phyloP scores from a whole-genome alignment of 1,140 invertebrate species.

The Rhysida immarginata region DNA sequence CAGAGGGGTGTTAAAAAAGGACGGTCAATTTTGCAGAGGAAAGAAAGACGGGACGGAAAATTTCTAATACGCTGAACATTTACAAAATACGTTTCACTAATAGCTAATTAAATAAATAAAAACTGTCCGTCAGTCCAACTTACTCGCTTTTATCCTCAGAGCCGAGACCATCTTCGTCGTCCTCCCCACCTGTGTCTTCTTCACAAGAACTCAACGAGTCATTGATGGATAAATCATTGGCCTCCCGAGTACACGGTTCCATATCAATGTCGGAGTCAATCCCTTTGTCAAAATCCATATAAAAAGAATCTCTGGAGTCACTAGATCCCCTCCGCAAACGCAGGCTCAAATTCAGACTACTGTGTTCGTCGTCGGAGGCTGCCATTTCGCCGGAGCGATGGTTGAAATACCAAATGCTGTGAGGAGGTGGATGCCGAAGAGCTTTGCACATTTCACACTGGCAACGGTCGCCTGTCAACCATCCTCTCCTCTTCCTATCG shows the following conservation, averaged over 20 bases:
- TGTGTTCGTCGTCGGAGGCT: constrained; percentile 12
- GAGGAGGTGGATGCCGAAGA: no score
- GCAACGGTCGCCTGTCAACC: no score
- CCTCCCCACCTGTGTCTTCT: not conserved
- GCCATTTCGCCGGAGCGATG: constrained; percentile 10
- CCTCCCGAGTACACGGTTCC: constrained; percentile 34
- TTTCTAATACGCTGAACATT: no score
- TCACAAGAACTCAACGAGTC: not conserved
- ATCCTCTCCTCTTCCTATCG: no score
- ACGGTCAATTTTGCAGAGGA: no score
- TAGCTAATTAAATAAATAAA: no score
- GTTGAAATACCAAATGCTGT: no score
- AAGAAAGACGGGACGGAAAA: no score
- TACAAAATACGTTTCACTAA: no score
- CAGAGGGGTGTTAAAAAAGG: no score
- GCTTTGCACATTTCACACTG: no score
- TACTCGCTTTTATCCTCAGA: not conserved
- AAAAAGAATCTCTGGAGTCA: constrained; percentile 69
- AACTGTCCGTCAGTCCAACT: no score
- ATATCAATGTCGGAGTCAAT: constrained; percentile 77
- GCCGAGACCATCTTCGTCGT: not conserved
- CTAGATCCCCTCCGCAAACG: constrained; percentile 63
- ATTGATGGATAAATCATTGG: not conserved
- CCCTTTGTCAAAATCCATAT: constrained; percentile 70
- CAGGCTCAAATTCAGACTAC: constrained; percentile 60